These are phyloP conservation scores for Plebejus argus DNA, from an alignment of 2,888 invertebrate species.

Conservation along the genomic window DNA sequence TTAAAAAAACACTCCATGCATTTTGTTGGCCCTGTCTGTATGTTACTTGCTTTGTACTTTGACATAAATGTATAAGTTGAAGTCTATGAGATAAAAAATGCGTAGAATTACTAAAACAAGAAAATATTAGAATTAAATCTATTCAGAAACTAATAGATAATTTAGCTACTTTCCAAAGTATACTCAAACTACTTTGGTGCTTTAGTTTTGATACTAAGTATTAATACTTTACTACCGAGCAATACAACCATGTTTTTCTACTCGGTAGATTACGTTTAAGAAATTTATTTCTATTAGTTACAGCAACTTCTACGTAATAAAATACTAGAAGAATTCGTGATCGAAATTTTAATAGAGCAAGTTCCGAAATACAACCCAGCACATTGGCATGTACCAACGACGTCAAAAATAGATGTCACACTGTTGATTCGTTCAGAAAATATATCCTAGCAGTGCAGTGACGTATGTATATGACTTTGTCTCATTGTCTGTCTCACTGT, in stretches of 20 bases:
- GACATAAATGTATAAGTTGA: neutral
- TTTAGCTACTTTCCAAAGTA: neutral
- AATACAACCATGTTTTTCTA: neutral
- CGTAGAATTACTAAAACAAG: neutral
- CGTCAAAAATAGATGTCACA: neutral
- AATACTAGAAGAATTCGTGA: neutral
- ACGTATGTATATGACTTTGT: no score
- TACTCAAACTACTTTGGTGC: neutral
- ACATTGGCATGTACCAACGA: neutral
- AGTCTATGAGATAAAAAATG: neutral
- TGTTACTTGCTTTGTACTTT: neutral
- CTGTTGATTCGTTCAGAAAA: neutral
- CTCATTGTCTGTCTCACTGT: neutral
- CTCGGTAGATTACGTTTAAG: neutral
- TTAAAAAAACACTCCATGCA: constrained; percentile 5
- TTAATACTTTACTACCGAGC: neutral
- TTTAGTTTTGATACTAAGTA: neutral
- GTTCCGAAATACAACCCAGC: neutral
- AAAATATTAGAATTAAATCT: neutral
- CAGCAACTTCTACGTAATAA: neutral
- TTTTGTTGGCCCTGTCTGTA: neutral
- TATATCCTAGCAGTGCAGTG: neutral
- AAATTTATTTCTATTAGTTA: neutral
- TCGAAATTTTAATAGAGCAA: neutral
- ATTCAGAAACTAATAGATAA: neutral